phyloP scores from a whole-genome alignment of 2,113 vertebrate genomes.

The Tapirus terrestris region DNA sequence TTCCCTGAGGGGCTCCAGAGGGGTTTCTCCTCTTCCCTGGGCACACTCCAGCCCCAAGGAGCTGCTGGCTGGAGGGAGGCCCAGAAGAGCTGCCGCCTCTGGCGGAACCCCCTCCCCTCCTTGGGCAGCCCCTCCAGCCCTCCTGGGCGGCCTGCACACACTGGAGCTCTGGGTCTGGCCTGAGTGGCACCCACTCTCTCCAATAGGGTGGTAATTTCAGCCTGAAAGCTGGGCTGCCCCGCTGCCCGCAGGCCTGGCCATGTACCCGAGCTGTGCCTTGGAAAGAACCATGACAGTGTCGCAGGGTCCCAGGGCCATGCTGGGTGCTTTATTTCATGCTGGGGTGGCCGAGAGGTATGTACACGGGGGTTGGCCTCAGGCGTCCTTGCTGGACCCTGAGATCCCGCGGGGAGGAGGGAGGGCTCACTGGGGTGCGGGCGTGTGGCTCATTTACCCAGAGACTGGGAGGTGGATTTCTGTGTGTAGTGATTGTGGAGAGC shows the following conservation, averaged over 20 bases:
- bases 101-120: accelerated
- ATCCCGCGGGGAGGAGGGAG: no score
- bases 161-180: no score
- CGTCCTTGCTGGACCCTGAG: no score
- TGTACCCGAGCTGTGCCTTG: not conserved
- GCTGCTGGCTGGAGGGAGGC: no score
- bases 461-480: not conserved
- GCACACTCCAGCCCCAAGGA: no score
- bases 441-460: conserved; percentile 72
- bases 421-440: accelerated
- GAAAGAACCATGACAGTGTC: conserved; percentile 66
- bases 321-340: conserved; percentile 72
- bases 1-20: no score
- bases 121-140: no score
- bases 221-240: not conserved
- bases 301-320: not conserved
- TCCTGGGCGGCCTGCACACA: accelerated
- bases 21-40: no score
- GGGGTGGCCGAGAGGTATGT: not conserved
- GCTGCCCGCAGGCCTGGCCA: no score
- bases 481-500: not conserved
- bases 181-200: accelerated
- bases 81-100: no score
- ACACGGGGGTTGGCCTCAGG: not conserved
- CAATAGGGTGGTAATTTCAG: no score